Evolutionary conservation across 2,888 invertebrate species (phyloP).

Genomic region (Thereva unica): DNA sequence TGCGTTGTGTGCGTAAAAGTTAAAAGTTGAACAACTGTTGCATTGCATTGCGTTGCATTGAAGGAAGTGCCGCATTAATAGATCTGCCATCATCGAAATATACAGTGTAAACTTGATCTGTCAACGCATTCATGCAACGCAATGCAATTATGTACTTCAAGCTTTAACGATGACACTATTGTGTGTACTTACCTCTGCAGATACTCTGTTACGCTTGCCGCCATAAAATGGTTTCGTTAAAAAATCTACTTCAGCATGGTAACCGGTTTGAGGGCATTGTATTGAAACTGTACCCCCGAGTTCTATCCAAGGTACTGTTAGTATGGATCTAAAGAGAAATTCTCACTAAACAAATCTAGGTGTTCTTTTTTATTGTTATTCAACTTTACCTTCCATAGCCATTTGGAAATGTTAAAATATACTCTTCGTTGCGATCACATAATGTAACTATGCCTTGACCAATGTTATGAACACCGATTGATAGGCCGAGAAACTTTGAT

Average conservation of each 20-base stretch:
- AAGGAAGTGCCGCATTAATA: too few species aligned
- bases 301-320: conserved; percentile 99
- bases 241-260: conserved; percentile 91
- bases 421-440: conserved; percentile 89
- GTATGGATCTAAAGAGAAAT: conserved; percentile 73
- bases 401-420: conserved; percentile 95
- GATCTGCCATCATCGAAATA: too few species aligned
- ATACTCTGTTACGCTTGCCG: conserved; percentile 88
- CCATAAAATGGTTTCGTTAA: conserved; percentile 98
- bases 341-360: conserved; percentile 7
- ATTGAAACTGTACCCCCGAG: conserved; percentile 91
- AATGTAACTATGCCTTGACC: conserved; percentile 92
- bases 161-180: background rate
- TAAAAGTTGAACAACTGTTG: too few species aligned
- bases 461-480: conserved; percentile 96
- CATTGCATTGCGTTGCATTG: too few species aligned
- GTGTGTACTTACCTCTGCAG: conserved; percentile 69
- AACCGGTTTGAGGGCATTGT: conserved; percentile 91
- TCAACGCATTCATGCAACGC: too few species aligned
- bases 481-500: conserved; percentile 97
- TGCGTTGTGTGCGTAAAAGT: too few species aligned
- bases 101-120: too few species aligned
- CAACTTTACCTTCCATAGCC: conserved; percentile 84
- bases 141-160: too few species aligned
- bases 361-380: conserved; percentile 13